A percentile compares a stretch with the other conserved stretches of the same genome.
Conservation (phyloP, 2,797 vertebrate genomes). For the Luscinia megarhynchos region DNA sequence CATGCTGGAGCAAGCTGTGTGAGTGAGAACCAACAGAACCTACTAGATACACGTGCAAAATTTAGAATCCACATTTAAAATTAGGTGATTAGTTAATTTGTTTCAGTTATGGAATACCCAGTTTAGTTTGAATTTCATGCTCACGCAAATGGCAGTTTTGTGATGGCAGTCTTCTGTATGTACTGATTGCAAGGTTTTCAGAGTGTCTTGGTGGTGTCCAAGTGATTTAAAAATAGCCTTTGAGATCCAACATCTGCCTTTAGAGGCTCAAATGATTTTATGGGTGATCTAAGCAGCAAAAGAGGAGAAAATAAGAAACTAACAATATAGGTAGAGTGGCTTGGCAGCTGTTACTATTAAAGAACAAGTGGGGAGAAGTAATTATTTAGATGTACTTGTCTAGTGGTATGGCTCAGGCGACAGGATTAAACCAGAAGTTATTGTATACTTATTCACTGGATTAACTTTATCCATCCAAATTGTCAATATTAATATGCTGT, state of each 20-base stretch:
- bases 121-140: neutral
- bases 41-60: rapidly evolving
- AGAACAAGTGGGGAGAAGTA: neutral
- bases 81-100: neutral
- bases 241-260: neutral
- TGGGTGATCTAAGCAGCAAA: neutral
- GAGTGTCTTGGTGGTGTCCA: neutral
- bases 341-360: neutral
- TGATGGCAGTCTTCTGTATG: neutral
- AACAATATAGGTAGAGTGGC: neutral
- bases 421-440: neutral
- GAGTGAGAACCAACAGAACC: neutral
- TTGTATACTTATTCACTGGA: neutral
- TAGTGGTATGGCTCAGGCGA: neutral
- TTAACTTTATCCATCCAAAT: neutral
- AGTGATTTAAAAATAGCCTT: neutral
- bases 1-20: neutral
- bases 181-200: neutral
- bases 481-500: neutral
- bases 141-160: rapidly evolving
- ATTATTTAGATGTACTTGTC: neutral
- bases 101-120: neutral
- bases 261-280: neutral
- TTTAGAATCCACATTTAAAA: neutral
- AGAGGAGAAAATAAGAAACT: neutral